Conservation (phyloP, 2,888 invertebrate species). For the Drosophila colorata region DNA sequence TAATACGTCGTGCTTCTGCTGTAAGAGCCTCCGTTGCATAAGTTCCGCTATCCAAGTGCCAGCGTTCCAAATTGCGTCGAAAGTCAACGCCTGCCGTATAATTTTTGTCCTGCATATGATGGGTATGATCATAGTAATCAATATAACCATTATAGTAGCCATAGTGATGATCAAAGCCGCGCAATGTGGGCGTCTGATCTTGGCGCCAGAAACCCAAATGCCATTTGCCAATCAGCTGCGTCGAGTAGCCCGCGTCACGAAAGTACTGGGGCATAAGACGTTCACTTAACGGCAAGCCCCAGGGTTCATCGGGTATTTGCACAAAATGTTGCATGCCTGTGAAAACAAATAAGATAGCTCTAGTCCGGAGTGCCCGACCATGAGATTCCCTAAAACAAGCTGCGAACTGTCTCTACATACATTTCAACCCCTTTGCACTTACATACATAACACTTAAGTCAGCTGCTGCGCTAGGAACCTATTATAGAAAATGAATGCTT, state of each 20-base stretch:
- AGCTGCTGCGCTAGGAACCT: too few relatives aligned
- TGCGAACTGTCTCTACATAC: too few relatives aligned
- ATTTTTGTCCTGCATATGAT: conserved; percentile 83
- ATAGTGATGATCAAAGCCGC: conserved; percentile 93
- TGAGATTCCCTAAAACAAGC: too few relatives aligned
- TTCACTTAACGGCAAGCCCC: conserved; percentile 89
- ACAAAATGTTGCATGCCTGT: conserved; percentile 91
- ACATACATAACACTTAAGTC: too few relatives aligned
- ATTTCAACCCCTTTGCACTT: too few relatives aligned
- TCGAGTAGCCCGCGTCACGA: conserved; percentile 91
- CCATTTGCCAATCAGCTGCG: conserved; percentile 96
- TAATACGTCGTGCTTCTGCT: conserved; percentile 88
- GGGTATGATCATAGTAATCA: conserved; percentile 91
- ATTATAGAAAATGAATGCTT: too few relatives aligned
- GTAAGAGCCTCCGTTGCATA: conserved; percentile 91
- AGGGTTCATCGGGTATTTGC: conserved; percentile 89
- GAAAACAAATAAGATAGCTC: too few relatives aligned
- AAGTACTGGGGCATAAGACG: conserved; percentile 90
- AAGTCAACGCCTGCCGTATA: conserved; percentile 86
- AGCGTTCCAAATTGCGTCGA: conserved; percentile 86
- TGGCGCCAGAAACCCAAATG: conserved; percentile 92
- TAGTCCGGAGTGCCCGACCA: too few relatives aligned
- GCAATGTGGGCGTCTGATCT: conserved; percentile 88
- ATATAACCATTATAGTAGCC: conserved; percentile 94
- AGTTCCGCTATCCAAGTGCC: conserved; percentile 86